A percentile compares a stretch with the other conserved stretches of the same genome.
phyloP scores from a whole-genome alignment of 2,113 vertebrate species.

The Sarotherodon lohbergeri region DNA sequence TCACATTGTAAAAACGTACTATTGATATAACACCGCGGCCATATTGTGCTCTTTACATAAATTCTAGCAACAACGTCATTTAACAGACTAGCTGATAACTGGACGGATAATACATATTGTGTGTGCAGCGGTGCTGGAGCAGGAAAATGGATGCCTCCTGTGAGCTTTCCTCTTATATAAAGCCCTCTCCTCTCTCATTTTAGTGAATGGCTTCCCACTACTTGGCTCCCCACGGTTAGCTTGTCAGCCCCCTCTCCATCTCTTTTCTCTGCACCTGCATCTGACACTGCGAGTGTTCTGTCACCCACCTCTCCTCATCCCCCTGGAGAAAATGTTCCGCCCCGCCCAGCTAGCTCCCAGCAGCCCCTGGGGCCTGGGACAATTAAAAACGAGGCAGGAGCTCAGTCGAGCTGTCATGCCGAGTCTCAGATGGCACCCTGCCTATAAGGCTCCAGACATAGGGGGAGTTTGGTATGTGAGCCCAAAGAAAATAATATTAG shows the following conservation, averaged over 20 bases:
- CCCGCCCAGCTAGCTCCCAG: slow-evolving; percentile 55
- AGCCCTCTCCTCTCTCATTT: slow-evolving; percentile 33
- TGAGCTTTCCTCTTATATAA: slow-evolving; percentile 44
- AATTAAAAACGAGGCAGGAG: slow-evolving; percentile 60
- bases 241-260: slow-evolving; percentile 50
- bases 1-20: not conserved
- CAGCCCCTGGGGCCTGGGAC: slow-evolving; percentile 56
- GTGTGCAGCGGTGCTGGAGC: not conserved
- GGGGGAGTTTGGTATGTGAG: not conserved
- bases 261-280: slow-evolving; percentile 48
- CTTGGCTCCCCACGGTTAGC: slow-evolving; percentile 39
- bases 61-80: not conserved
- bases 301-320: slow-evolving; percentile 40
- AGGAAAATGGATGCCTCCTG: slow-evolving; percentile 29
- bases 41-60: not conserved
- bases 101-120: slow-evolving; percentile 30
- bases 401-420: slow-evolving; percentile 40
- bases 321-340: slow-evolving; percentile 26
- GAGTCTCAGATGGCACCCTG: slow-evolving; percentile 33
- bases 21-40: not conserved
- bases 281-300: slow-evolving; percentile 61
- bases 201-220: slow-evolving; percentile 40
- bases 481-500: slow-evolving; percentile 35
- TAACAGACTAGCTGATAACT: slow-evolving; percentile 26
- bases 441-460: not conserved